phyloP scores from a whole-genome alignment of 2,113 vertebrate genomes.

The Hippocampus barbouri region DNA sequence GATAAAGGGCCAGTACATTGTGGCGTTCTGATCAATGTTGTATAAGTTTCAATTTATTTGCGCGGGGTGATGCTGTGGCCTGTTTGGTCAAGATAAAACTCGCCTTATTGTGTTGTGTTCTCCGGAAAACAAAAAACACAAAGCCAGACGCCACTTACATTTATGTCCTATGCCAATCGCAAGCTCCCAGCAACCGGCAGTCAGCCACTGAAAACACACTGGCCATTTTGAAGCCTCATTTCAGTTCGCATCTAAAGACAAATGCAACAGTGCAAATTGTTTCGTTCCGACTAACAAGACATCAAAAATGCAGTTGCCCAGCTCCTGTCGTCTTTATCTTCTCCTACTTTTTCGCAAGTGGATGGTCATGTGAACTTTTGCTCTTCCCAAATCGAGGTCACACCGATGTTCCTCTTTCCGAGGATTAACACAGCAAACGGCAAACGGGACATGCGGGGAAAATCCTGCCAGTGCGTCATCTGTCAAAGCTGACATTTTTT shows the following conservation, averaged over 20 bases:
- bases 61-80: conserved; percentile 3
- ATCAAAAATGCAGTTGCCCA: not conserved
- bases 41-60: conserved; percentile 55
- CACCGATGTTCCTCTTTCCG: conserved; percentile 6
- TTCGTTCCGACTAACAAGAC: not conserved
- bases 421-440: conserved; percentile 34
- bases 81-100: conserved; percentile 51
- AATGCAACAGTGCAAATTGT: no score
- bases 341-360: conserved; percentile 4
- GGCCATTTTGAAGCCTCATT: not conserved
- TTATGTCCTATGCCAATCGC: not conserved
- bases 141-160: not conserved
- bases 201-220: not conserved
- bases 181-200: not conserved
- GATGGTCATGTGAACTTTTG: conserved; percentile 29
- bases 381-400: conserved; percentile 37
- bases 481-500: conserved; percentile 25
- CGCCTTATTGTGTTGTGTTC: conserved; percentile 20
- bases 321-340: conserved; percentile 4
- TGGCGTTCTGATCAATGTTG: conserved; percentile 55
- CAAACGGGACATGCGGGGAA: conserved; percentile 21
- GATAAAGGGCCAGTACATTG: conserved; percentile 16
- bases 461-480: conserved; percentile 33
- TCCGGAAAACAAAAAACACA: conserved; percentile 10
- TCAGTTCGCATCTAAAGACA: no score